phyloP scores from a whole-genome alignment of 1,140 invertebrate species.

The Drosophila mojavensis region DNA sequence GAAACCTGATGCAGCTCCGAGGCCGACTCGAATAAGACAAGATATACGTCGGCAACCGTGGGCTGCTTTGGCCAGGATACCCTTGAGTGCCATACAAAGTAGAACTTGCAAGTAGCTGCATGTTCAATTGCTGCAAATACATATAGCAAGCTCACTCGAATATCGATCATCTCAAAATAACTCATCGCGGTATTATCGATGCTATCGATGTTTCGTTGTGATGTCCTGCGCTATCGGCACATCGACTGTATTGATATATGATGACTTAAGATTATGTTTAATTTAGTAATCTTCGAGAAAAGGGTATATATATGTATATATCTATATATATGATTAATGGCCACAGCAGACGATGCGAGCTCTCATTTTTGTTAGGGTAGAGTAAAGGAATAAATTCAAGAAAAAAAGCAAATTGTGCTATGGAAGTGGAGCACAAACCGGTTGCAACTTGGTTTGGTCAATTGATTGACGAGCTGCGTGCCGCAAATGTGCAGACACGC shows the following conservation, averaged over 20 bases:
- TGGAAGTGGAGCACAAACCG: conserved; percentile 70
- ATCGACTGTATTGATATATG: not conserved
- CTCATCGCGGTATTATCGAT: too few relatives aligned
- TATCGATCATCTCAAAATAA: too few relatives aligned
- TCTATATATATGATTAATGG: not conserved
- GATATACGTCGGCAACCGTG: conserved; percentile 26
- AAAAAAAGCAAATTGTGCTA: conserved; percentile 18
- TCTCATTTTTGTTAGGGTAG: conserved; percentile 9
- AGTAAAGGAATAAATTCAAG: conserved; percentile 13
- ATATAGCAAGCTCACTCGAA: too few relatives aligned
- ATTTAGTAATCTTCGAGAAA: not conserved
- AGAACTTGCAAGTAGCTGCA: conserved; percentile 9
- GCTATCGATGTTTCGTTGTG: too few relatives aligned
- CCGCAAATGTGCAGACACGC: conserved; percentile 60
- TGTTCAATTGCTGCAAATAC: too few relatives aligned
- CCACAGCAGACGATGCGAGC: not conserved
- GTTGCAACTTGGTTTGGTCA: conserved; percentile 60
- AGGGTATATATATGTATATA: not conserved
- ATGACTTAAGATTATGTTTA: not conserved
- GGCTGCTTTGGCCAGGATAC: conserved; percentile 14
- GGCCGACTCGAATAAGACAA: conserved; percentile 18
- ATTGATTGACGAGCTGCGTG: conserved; percentile 80
- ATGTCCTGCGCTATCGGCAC: too few relatives aligned
- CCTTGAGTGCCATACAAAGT: conserved; percentile 4
- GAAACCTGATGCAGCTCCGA: conserved; percentile 23